Base-by-base conservation (phyloP, 1,140 invertebrate species). In the Monomorium pharaonis region DNA sequence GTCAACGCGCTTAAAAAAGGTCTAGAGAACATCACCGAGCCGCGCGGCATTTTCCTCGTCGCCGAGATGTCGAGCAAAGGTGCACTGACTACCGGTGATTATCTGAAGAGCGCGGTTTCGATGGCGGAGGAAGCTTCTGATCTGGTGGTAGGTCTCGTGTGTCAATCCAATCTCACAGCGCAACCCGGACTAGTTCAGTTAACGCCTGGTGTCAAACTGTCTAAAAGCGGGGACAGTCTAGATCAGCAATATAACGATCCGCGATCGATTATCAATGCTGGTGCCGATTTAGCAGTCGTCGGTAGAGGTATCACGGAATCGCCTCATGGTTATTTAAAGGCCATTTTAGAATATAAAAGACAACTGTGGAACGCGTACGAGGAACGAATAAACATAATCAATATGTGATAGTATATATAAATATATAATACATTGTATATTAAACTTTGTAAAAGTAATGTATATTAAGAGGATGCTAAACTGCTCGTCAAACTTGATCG, bases 271-370 rank as follows among this genome's bases (percentile, higher is more conserved):
- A 96, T 99, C 9, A 96, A 97, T 85, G 96, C 97, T 89, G 98
- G 98, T 49, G 98, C 98, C 37, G 99, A 99, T 95, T 95, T 99
- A 47, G 97, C 98, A 42, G 99, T 99, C 54, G 98, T 99, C 0
- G 99, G 99, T 4, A 96, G 99, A 89, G 99, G 98, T 4, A 98
- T 99, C 85, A 97, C 97, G 1, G 93, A 97, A 89, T 96, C 97
- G 2, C 0, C 27, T 14, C 91, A 94, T 0, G 96, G 97, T 94
- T 96, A 97, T 56, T 96, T 96, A 70, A 92, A 92, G 49, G 95
- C 97, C 67, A 97, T 97, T 27, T 94, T 96, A 70, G 93, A 96
- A 24, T 99, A 99, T 91, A 97, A 97, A 91, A 95, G 97, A 86
- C 95, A 96, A 67, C 96, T 98, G 9, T 99, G 98, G 97, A 94